These are phyloP conservation scores for Lutraria lutraria DNA, from an alignment of 2,888 invertebrate genomes.

Conservation along the genomic window DNA sequence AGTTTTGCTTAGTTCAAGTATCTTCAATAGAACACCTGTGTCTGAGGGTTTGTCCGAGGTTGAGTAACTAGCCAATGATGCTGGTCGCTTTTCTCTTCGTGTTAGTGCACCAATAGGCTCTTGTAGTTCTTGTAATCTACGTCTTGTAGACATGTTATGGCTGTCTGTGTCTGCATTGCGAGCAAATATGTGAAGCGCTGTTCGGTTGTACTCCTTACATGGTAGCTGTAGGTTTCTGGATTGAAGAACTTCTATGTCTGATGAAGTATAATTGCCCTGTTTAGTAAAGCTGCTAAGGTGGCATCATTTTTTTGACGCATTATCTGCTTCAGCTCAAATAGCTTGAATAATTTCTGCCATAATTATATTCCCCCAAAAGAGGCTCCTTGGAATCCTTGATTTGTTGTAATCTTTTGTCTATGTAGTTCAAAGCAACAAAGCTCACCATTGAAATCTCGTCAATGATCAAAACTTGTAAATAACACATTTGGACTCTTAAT, in stretches of 20 bases:
- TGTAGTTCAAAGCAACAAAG: conserved; percentile 25
- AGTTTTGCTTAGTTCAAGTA: conserved; percentile 32
- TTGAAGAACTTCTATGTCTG: conserved; percentile 41
- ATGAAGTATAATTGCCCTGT: conserved; percentile 37
- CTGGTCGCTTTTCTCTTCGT: conserved; percentile 41
- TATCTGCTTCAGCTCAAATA: conserved; percentile 45
- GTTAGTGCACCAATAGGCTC: conserved; percentile 38
- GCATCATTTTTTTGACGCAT: conserved; percentile 54
- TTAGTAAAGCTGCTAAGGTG: conserved; percentile 45
- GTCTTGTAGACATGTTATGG: conserved; percentile 52
- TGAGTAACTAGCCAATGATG: conserved; percentile 33
- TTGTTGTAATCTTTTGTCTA: conserved; percentile 30
- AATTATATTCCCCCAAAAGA: conserved; percentile 41
- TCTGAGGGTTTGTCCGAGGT: conserved; percentile 36
- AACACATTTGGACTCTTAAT: conserved; percentile 23
- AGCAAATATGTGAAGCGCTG: conserved; percentile 51
- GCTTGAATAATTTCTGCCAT: conserved; percentile 28
- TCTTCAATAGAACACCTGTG: conserved; percentile 46
- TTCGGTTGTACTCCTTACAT: conserved; percentile 22
- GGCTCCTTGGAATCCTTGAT: conserved; percentile 2
- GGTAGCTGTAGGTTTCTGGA: conserved; percentile 29
- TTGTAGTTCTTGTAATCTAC: conserved; percentile 37
- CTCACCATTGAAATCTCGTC: conserved; percentile 61
- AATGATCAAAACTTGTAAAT: conserved; percentile 37
- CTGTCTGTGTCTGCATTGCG: conserved; percentile 32